Percentiles rank a stretch among this genome's conserved stretches.
phyloP scores from a whole-genome alignment of 37 sponge, comb jelly and placozoan genomes.

The Corticium candelabrum region DNA sequence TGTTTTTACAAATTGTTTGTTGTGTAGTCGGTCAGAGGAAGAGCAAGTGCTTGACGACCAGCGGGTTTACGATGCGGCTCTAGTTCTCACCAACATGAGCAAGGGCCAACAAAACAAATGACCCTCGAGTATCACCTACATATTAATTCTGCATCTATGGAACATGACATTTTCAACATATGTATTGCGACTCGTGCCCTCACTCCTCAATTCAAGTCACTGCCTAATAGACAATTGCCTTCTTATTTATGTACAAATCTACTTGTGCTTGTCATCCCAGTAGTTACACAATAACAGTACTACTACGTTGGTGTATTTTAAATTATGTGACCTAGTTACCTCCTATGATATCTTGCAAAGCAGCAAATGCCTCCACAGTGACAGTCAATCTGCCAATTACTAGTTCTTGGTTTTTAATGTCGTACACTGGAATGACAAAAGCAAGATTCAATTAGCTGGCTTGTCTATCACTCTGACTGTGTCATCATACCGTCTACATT shows the following conservation, averaged over 20 bases:
- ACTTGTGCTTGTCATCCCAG: not conserved
- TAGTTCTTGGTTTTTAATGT: not conserved
- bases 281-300: not conserved
- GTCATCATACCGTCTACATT: conserved; percentile 7
- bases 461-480: too few species aligned
- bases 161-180: not conserved
- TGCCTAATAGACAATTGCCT: too few species aligned
- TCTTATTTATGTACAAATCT: not conserved
- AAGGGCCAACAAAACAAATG: not conserved
- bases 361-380: not conserved
- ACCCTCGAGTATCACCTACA: too few species aligned
- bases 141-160: too few species aligned
- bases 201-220: not conserved
- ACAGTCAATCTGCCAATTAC: not conserved
- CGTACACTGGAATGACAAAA: not conserved
- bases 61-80: not conserved
- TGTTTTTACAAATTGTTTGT: too few species aligned
- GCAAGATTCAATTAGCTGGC: too few species aligned
- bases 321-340: not conserved
- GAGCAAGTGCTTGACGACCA: too few species aligned
- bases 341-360: not conserved
- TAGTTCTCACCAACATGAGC: not conserved
- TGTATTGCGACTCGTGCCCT: not conserved
- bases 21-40: too few species aligned
- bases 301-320: not conserved